These are phyloP conservation scores for Sympetrum striolatum DNA, from an alignment of 2,888 invertebrate species.

Conservation along the genomic window DNA sequence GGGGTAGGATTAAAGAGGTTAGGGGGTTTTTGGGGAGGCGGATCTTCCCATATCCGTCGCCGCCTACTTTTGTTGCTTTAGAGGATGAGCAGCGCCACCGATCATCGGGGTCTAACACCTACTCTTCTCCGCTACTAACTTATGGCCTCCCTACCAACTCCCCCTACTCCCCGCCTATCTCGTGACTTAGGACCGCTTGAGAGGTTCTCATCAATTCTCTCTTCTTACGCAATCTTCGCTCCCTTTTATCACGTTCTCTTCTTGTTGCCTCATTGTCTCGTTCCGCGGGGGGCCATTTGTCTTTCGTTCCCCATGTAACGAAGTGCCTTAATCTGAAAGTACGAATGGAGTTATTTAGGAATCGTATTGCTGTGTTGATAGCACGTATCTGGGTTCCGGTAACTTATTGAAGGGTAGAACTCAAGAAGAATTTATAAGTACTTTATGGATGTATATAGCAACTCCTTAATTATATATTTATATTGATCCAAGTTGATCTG, in stretches of 20 bases:
- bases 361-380: too few relatives aligned
- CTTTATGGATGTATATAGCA: too few relatives aligned
- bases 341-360: too few relatives aligned
- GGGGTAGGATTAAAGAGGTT: neutral
- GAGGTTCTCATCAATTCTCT: neutral
- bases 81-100: slow-evolving; percentile 25
- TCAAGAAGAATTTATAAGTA: too few relatives aligned
- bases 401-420: too few relatives aligned
- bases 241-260: neutral
- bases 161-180: neutral
- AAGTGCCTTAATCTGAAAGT: too few relatives aligned
- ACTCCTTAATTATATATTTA: too few relatives aligned
- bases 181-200: neutral
- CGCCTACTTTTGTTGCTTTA: neutral
- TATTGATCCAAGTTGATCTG: too few relatives aligned
- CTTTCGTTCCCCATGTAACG: too few relatives aligned
- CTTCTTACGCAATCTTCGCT: neutral
- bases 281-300: too few relatives aligned
- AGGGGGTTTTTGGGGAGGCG: neutral
- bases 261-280: too few relatives aligned
- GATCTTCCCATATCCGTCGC: neutral
- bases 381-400: too few relatives aligned
- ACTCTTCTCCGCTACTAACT: neutral
- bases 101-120: neutral
- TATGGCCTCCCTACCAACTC: neutral